A percentile compares a stretch with the other conserved stretches of the same genome.
Conservation (phyloP, 2,797 vertebrate species). For the Emydoidea blandingii region DNA sequence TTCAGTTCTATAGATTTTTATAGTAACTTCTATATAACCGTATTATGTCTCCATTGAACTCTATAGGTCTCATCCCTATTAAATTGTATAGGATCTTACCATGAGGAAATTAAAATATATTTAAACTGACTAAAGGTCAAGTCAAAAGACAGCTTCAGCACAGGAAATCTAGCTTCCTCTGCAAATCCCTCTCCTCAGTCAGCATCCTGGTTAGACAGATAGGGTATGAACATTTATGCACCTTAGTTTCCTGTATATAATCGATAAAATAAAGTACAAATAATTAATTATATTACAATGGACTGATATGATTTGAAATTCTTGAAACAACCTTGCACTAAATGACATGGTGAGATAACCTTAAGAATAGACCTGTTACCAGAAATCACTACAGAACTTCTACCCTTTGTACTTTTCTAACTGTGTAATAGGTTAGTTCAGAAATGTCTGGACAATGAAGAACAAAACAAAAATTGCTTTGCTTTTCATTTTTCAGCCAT, state of each 20-base stretch:
- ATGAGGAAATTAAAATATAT: background rate
- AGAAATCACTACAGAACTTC: background rate
- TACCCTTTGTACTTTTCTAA: background rate
- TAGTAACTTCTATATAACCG: background rate
- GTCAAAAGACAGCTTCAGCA: background rate
- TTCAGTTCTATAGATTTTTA: background rate
- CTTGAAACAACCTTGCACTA: background rate
- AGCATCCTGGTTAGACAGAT: background rate
- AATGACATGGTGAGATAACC: background rate
- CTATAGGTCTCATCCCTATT: background rate
- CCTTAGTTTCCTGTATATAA: background rate
- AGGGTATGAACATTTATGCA: rapidly evolving
- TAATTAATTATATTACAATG: background rate
- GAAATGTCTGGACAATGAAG: background rate
- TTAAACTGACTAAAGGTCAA: rapidly evolving
- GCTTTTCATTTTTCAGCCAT: background rate
- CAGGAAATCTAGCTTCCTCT: background rate
- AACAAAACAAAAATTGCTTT: background rate
- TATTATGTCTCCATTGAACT: background rate
- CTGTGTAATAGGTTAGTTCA: background rate
- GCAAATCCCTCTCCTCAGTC: background rate
- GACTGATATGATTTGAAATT: background rate
- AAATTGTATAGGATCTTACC: background rate
- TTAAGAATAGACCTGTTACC: background rate
- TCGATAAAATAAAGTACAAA: background rate